These are phyloP conservation scores for Ooceraea biroi DNA, from an alignment of 1,140 invertebrate genomes.

Conservation along the genomic window DNA sequence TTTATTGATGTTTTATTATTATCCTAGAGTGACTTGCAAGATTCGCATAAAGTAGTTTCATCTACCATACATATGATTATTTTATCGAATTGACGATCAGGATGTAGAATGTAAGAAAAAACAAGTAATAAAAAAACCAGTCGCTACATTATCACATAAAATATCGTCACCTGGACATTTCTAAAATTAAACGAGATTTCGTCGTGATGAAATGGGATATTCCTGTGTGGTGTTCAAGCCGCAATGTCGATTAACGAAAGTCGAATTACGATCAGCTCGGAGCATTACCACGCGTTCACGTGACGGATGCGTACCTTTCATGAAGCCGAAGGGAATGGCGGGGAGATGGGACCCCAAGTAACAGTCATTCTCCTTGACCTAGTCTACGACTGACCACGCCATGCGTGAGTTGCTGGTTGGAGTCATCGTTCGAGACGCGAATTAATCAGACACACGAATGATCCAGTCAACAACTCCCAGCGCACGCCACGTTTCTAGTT, in stretches of 20 bases:
- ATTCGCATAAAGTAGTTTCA: not conserved
- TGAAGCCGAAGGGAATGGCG: constrained; percentile 22
- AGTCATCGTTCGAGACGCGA: constrained; percentile 69
- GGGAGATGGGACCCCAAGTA: constrained; percentile 44
- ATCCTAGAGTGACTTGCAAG: not conserved
- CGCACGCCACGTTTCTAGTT: constrained; percentile 42
- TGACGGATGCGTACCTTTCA: constrained; percentile 60
- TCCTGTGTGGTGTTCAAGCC: not conserved
- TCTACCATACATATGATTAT: not conserved
- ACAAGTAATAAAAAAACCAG: no score
- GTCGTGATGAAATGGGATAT: not conserved
- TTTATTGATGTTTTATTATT: not conserved
- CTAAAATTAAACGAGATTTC: not conserved
- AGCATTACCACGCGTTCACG: constrained; percentile 1
- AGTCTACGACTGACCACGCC: constrained; percentile 61
- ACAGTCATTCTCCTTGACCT: constrained; percentile 76
- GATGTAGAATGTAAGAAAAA: no score
- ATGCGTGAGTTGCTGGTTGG: constrained; percentile 27
- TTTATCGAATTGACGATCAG: no score
- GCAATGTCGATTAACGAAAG: not conserved
- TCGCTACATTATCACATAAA: not conserved
- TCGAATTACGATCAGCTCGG: constrained; percentile 31
- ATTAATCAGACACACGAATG: constrained; percentile 60
- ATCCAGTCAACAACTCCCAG: constrained; percentile 9
- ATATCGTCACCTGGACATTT: not conserved